These are phyloP conservation scores for Hypena proboscidalis DNA, from an alignment of 2,888 invertebrate species.

Conservation along the genomic window DNA sequence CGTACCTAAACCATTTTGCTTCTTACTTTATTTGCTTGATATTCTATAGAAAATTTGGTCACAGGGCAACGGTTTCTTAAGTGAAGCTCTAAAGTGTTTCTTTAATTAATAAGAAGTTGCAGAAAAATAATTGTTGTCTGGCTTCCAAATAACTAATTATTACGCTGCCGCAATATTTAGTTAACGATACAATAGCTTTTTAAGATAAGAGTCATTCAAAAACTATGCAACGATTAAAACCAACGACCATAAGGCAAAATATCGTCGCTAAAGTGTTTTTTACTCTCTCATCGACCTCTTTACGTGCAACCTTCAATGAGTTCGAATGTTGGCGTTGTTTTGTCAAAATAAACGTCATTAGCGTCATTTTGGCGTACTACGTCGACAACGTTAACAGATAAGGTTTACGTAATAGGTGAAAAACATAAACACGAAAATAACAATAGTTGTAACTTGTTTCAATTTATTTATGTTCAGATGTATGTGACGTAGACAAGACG, in stretches of 20 bases:
- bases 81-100: not conserved
- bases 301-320: slow-evolving; percentile 21
- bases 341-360: slow-evolving; percentile 24
- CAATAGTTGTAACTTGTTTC: too few relatives aligned
- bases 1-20: too few relatives aligned
- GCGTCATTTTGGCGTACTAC: slow-evolving; percentile 8
- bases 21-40: too few relatives aligned
- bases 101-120: too few relatives aligned
- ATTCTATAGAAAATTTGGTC: too few relatives aligned
- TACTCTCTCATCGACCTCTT: slow-evolving; percentile 18
- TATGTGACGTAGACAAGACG: not conserved
- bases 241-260: not conserved
- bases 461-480: not conserved
- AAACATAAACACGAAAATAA: not conserved
- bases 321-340: slow-evolving; percentile 9
- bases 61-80: not conserved
- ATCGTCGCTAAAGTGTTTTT: slow-evolving; percentile 3
- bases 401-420: slow-evolving; percentile 13
- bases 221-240: too few relatives aligned
- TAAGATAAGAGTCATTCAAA: too few relatives aligned
- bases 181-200: too few relatives aligned
- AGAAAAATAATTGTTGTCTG: too few relatives aligned
- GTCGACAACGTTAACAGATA: slow-evolving; percentile 15
- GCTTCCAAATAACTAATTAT: too few relatives aligned
- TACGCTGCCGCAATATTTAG: too few relatives aligned